phyloP scores from a whole-genome alignment of 2,888 invertebrate genomes.

The Thumatha senex region DNA sequence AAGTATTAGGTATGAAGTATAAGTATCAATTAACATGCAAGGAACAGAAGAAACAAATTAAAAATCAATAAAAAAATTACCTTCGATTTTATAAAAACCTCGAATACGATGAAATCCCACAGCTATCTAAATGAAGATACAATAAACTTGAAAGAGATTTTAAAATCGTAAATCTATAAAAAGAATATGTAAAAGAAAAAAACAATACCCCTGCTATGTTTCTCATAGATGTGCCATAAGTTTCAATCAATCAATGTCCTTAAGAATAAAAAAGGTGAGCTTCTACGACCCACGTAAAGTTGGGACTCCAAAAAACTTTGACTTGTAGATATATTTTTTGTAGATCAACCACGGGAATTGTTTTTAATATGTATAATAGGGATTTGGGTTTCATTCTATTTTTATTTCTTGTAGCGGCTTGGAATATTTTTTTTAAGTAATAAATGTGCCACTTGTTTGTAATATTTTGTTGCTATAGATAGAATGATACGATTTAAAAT shows the following conservation, averaged over 20 bases:
- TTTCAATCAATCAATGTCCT: conserved; percentile 82
- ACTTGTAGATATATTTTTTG: conserved; percentile 62
- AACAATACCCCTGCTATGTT: conserved; percentile 70
- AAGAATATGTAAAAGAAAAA: conserved; percentile 55
- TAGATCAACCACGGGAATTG: conserved; percentile 61
- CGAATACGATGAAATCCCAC: conserved; percentile 37
- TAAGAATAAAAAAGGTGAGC: conserved; percentile 72
- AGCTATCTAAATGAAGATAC: conserved; percentile 74
- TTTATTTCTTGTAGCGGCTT: conserved; percentile 35
- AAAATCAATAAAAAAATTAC: conserved; percentile 12
- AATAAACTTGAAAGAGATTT: conserved; percentile 65
- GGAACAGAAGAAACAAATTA: conserved; percentile 4
- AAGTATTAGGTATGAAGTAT: not conserved
- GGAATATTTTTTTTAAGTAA: not conserved
- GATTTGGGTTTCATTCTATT: conserved; percentile 53
- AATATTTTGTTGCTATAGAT: too few species aligned
- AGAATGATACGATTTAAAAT: too few species aligned
- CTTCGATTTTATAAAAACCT: conserved; percentile 22
- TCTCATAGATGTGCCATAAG: conserved; percentile 76
- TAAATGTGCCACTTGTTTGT: not conserved
- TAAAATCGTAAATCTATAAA: conserved; percentile 48
- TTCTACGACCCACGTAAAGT: conserved; percentile 78
- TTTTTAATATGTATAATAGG: conserved; percentile 63
- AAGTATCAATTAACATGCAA: conserved; percentile 1
- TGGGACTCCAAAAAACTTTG: conserved; percentile 68